Conservation (phyloP, 2,888 invertebrate species). For the Eugnorisma glareosa region DNA sequence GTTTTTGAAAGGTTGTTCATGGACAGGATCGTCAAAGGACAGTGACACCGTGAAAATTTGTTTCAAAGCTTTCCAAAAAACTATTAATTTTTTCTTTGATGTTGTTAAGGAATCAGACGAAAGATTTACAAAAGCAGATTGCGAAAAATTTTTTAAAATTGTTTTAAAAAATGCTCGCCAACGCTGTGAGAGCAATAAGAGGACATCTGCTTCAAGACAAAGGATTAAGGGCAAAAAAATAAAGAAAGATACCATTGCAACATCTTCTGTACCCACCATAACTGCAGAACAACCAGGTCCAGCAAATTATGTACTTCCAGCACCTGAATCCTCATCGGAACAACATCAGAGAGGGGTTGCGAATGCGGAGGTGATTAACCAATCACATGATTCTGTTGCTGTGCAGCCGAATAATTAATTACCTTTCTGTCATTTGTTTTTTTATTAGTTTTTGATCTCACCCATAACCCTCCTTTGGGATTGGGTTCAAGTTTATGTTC, state of each 20-base stretch:
- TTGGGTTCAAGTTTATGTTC: no score
- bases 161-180: slow-evolving; percentile 3
- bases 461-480: no score
- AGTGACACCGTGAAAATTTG: background rate
- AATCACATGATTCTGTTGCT: background rate
- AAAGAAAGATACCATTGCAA: background rate
- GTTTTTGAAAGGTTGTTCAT: slow-evolving; percentile 7
- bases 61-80: slow-evolving; percentile 13
- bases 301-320: slow-evolving; percentile 3
- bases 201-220: slow-evolving; percentile 6
- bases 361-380: background rate
- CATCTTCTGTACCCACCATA: slow-evolving; percentile 4
- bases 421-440: background rate
- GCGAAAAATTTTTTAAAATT: background rate
- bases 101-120: background rate
- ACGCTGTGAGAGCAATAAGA: slow-evolving; percentile 13
- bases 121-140: background rate
- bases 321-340: background rate
- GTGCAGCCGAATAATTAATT: no score
- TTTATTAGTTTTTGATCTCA: slow-evolving; percentile 1
- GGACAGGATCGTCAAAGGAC: slow-evolving; percentile 7
- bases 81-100: slow-evolving; percentile 10
- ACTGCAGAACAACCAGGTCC: background rate
- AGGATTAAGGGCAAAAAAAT: slow-evolving; percentile 1
- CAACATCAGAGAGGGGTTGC: background rate